Evolutionary conservation across 1,140 invertebrate species (phyloP).

Genomic region (Scaptodrosophila lebanonensis): DNA sequence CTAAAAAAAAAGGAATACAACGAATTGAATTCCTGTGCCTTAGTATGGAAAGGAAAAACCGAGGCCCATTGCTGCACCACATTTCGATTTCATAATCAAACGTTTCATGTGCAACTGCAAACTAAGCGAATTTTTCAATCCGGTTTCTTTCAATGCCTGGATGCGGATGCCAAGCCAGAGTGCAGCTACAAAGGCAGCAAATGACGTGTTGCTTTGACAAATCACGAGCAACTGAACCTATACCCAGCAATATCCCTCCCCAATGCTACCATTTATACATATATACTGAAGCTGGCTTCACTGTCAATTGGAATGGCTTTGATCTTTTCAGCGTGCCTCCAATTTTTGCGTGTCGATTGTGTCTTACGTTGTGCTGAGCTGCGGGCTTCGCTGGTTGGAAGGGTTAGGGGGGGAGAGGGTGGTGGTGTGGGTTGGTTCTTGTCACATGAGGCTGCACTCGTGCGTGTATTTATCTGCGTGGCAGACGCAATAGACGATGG

Average conservation of each 20-base stretch:
- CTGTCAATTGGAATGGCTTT: slow-evolving; percentile 70
- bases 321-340: slow-evolving; percentile 62
- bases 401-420: background rate
- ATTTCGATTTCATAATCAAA: slow-evolving; percentile 21
- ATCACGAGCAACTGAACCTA: slow-evolving; percentile 35
- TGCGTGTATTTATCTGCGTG: slow-evolving; percentile 53
- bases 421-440: slow-evolving; percentile 1
- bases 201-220: slow-evolving; percentile 63
- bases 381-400: slow-evolving; percentile 8
- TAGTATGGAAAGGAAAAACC: too few relatives aligned
- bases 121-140: slow-evolving; percentile 44
- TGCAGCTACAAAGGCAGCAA: slow-evolving; percentile 17
- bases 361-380: slow-evolving; percentile 30
- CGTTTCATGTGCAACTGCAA: slow-evolving; percentile 26
- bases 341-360: slow-evolving; percentile 67
- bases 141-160: slow-evolving; percentile 30
- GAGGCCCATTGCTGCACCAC: too few relatives aligned
- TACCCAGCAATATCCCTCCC: slow-evolving; percentile 11
- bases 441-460: slow-evolving; percentile 38
- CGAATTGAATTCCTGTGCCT: too few relatives aligned
- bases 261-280: slow-evolving; percentile 6
- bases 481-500: slow-evolving; percentile 20
- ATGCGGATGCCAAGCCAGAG: slow-evolving; percentile 33
- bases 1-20: too few relatives aligned
- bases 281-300: slow-evolving; percentile 43